Base-by-base conservation (phyloP, 2,113 vertebrate species). In the Corydoras maculifer region DNA sequence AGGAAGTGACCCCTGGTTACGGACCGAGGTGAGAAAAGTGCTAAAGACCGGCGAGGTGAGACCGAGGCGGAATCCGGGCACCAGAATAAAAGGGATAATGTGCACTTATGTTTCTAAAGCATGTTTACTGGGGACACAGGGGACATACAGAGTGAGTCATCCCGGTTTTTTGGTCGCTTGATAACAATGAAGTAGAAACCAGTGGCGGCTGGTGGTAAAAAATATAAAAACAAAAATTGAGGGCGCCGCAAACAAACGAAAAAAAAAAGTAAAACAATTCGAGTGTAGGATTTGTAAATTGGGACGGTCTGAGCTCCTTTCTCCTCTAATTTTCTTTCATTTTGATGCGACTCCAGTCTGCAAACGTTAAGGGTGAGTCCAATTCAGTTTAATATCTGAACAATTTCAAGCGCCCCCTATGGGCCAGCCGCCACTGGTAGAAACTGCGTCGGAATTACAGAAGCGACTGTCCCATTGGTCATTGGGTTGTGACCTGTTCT, bases 101-200 rank as follows among this genome's bases (percentile, higher is more conserved):
- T 9, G 8, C 14, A 15, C 43, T 29, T 71, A 55, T 50, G 60
- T 61, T 43, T 63, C 69, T 55, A 8, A 63, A 43, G 13, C 50
- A 63, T 29, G 3, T 55, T 63, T 63, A 7, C 15, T 48, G 29
- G 14, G 29, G 32, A 11, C 30, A 35, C 58, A 55, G 30, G 25
- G 9, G 18, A 35, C 9, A 58, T 43, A 61, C 12, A 15, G 61
- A 55, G 30, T 62, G 58, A 67, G 58, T 62, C 63, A 73, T 64
- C 51, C 57, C 3, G 12, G 18, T 25, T 49, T 63, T 29, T 69
- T 59, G 48, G 15, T 51, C 9, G 3, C 3, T 72, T 58, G 31
- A 9, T 63, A 61, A 62, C 15, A 55, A 7, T 30, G 29, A 8
- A 9, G 50, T 71, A 15, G 11, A 62, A 68, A 8, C 35, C 35